Conservation (phyloP, 2,113 vertebrate species). For the Toxostoma redivivum region DNA sequence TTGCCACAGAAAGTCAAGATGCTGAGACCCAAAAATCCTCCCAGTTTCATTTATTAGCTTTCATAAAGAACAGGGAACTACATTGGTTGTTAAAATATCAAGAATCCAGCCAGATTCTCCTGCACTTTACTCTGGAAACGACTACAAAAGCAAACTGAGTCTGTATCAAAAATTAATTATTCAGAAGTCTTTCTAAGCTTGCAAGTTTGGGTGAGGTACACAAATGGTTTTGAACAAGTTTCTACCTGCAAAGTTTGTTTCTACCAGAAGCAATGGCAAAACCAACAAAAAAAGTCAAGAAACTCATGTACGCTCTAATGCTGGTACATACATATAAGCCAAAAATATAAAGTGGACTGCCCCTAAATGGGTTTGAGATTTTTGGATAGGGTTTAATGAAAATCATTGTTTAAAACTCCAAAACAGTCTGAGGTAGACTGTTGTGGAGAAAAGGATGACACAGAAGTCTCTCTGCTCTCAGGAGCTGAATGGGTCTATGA, state of each 20-base stretch:
- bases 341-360: background rate
- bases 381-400: background rate
- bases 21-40: background rate
- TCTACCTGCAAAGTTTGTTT: background rate
- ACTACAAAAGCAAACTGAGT: background rate
- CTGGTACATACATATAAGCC: background rate
- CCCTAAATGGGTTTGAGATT: background rate
- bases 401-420: background rate
- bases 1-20: background rate
- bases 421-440: background rate
- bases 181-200: background rate
- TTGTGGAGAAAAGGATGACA: background rate
- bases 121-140: background rate
- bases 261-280: background rate
- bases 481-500: background rate
- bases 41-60: background rate
- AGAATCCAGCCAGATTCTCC: background rate
- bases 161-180: background rate
- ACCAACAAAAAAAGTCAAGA: background rate
- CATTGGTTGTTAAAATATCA: background rate
- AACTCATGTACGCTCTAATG: background rate
- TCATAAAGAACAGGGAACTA: background rate
- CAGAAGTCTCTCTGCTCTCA: background rate
- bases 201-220: background rate
- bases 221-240: fast-evolving